Percentiles rank a stretch among this genome's conserved stretches.
These are phyloP conservation scores for Euclidia mi DNA, from an alignment of 2,888 invertebrate genomes.

Conservation along the genomic window DNA sequence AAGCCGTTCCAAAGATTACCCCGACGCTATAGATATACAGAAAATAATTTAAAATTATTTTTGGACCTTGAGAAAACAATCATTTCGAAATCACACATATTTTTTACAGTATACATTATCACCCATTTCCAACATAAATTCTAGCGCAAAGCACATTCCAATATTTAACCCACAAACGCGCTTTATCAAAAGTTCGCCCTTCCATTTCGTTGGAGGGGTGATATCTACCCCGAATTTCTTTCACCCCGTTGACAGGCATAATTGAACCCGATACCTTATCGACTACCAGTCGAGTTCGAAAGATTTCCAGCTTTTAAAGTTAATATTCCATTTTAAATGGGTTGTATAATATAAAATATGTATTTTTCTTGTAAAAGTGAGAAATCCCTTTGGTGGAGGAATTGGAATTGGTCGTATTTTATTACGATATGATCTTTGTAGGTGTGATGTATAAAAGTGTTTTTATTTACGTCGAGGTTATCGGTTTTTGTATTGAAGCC, in stretches of 20 bases:
- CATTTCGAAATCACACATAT: no score
- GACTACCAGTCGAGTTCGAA: constrained; percentile 20
- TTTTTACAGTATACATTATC: no score
- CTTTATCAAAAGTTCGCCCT: constrained; percentile 28
- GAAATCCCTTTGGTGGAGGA: neutral
- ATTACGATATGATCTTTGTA: constrained; percentile 18
- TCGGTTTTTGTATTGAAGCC: constrained; percentile 11
- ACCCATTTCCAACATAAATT: neutral
- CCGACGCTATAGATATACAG: no score
- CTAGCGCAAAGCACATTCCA: constrained; percentile 6
- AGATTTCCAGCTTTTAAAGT: constrained; percentile 26
- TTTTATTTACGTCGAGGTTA: constrained; percentile 5
- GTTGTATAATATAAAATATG: neutral
- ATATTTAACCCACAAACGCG: constrained; percentile 12
- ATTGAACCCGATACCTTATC: constrained; percentile 68
- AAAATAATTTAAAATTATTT: no score
- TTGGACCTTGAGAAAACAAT: no score
- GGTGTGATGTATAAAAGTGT: constrained; percentile 11
- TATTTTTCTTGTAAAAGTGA: neutral
- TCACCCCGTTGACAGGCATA: constrained; percentile 59
- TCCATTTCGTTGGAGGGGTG: constrained; percentile 18
- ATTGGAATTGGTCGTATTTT: constrained; percentile 9
- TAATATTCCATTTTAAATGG: constrained; percentile 20
- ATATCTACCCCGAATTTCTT: constrained; percentile 28
- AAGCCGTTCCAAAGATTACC: no score